These are phyloP conservation scores for Borostomias antarcticus DNA, from an alignment of 2,797 vertebrate species.

Conservation along the genomic window DNA sequence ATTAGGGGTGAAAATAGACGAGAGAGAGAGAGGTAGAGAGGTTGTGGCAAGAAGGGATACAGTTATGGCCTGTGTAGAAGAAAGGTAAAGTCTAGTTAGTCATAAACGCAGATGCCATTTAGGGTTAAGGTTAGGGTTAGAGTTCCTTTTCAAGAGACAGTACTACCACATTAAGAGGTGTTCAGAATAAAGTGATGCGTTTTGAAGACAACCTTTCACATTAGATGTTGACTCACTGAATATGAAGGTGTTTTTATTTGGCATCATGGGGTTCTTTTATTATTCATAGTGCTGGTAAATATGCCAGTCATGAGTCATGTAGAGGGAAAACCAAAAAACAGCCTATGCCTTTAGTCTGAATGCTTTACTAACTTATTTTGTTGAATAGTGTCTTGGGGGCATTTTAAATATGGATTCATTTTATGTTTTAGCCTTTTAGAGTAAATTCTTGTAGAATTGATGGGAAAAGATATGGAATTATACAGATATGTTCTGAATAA, in stretches of 20 bases:
- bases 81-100: background rate
- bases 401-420: conserved; percentile 2
- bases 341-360: conserved; percentile 3
- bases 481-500: conserved; percentile 51
- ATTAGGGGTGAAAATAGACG: conserved; percentile 10
- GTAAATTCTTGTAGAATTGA: conserved; percentile 31
- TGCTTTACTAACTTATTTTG: conserved; percentile 15
- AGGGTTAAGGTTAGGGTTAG: too few species aligned
- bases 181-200: too few species aligned
- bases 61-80: background rate
- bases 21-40: background rate
- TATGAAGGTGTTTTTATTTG: background rate
- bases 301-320: background rate
- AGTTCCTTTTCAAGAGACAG: too few species aligned
- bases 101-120: too few species aligned
- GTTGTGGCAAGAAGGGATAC: background rate
- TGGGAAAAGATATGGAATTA: conserved; percentile 31
- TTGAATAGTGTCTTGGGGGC: background rate
- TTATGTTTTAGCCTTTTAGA: conserved; percentile 23
- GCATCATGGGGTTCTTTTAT: background rate
- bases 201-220: too few species aligned
- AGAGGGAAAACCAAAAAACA: background rate
- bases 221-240: background rate
- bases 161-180: too few species aligned
- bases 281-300: background rate